phyloP scores from a whole-genome alignment of 2,797 vertebrate genomes.

The Myripristis jacobus region DNA sequence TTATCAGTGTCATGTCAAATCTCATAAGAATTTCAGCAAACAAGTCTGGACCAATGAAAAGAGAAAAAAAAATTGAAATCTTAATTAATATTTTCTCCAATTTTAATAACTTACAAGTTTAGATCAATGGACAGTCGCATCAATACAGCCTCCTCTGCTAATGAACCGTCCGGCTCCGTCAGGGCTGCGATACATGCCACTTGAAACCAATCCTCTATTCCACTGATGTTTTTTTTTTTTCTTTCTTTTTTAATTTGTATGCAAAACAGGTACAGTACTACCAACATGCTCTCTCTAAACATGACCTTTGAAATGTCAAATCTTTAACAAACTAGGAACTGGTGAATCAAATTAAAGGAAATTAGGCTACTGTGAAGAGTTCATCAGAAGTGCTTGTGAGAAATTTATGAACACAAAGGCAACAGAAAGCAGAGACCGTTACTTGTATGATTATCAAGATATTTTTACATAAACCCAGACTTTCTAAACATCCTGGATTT shows the following conservation, averaged over 20 bases:
- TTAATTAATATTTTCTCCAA: not conserved
- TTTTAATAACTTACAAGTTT: too few species aligned
- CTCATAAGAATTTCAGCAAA: not conserved
- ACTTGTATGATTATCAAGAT: not conserved
- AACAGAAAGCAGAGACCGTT: not conserved
- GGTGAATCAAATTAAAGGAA: too few species aligned
- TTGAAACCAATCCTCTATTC: too few species aligned
- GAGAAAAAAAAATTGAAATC: not conserved
- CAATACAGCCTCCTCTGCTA: not conserved
- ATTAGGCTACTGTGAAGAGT: too few species aligned
- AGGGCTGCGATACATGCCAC: not conserved
- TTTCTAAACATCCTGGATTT: conserved; percentile 1
- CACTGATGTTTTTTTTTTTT: too few species aligned
- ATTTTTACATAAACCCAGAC: not conserved
- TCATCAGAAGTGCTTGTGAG: not conserved
- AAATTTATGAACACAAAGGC: not conserved
- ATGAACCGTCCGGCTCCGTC: not conserved
- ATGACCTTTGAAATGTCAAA: too few species aligned
- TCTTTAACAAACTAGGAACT: too few species aligned
- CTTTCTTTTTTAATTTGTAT: too few species aligned
- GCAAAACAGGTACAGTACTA: too few species aligned
- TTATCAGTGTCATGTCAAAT: not conserved
- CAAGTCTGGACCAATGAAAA: not conserved
- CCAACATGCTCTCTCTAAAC: too few species aligned
- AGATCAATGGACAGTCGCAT: too few species aligned